These are phyloP conservation scores for Venustaconcha ellipsiformis DNA, from an alignment of 1,140 invertebrate species.

Conservation along the genomic window DNA sequence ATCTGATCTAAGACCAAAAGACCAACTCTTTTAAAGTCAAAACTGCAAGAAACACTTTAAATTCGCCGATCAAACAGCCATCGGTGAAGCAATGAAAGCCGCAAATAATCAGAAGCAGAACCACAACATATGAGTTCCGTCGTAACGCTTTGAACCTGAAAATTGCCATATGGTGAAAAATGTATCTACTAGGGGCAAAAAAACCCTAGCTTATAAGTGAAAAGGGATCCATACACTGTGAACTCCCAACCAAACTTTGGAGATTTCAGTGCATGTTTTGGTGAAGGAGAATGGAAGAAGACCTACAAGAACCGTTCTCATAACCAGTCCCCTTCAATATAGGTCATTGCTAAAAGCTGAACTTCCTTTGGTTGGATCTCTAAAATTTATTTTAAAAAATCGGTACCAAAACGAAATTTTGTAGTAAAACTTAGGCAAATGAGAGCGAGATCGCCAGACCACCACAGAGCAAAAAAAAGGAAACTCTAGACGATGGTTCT, in stretches of 20 bases:
- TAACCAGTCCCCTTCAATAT: slow-evolving; percentile 1
- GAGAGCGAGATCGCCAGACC: no score
- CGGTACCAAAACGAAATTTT: no score
- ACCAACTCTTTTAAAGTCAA: slow-evolving; percentile 3
- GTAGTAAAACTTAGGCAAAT: no score
- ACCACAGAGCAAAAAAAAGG: no score
- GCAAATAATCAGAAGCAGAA: background rate
- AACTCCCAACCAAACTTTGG: slow-evolving; percentile 9
- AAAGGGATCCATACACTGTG: slow-evolving; percentile 14
- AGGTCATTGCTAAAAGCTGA: background rate
- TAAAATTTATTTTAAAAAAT: no score
- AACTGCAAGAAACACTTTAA: slow-evolving; percentile 5
- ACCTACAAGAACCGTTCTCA: background rate
- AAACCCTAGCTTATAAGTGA: slow-evolving; percentile 27
- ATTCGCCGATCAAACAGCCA: slow-evolving; percentile 3
- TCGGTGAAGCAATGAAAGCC: background rate
- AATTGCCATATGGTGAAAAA: slow-evolving; percentile 16
- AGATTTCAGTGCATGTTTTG: slow-evolving; percentile 21
- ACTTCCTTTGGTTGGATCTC: no score
- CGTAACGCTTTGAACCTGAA: background rate
- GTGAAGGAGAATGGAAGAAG: slow-evolving; percentile 3
- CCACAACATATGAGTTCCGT: slow-evolving; percentile 5
- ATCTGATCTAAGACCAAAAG: background rate
- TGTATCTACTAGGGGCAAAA: slow-evolving; percentile 15
- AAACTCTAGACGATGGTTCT: no score